Conservation (phyloP, 2,113 vertebrate genomes). For the Seriola quinqueradiata region DNA sequence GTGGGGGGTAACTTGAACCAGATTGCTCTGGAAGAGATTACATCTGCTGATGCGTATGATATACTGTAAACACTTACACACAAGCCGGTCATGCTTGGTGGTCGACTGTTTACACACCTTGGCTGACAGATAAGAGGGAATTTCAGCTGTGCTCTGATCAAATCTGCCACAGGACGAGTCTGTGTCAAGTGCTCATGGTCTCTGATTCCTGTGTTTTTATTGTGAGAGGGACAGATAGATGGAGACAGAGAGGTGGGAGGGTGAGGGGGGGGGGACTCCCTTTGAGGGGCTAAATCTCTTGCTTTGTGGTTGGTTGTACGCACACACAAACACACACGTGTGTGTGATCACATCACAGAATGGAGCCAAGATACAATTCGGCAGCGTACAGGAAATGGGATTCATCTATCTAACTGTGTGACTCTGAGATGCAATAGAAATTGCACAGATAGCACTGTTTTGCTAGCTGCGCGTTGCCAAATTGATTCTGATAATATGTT, state of each 20-base stretch:
- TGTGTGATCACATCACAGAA: conserved; percentile 28
- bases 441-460: conserved; percentile 48
- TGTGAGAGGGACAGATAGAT: conserved; percentile 67
- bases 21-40: conserved; percentile 44
- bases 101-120: conserved; percentile 74
- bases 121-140: conserved; percentile 69
- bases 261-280: background rate
- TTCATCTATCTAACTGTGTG: conserved; percentile 51
- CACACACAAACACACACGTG: background rate
- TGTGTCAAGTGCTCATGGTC: conserved; percentile 77
- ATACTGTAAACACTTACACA: conserved; percentile 61
- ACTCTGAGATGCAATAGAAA: conserved; percentile 23
- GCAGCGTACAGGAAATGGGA: conserved; percentile 58
- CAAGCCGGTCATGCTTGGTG: conserved; percentile 51
- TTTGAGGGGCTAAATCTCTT: conserved; percentile 66
- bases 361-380: conserved; percentile 28
- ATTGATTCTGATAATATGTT: conserved; percentile 61
- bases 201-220: conserved; percentile 77
- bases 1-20: background rate
- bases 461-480: conserved; percentile 34
- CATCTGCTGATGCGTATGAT: conserved; percentile 25
- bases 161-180: conserved; percentile 73
- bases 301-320: conserved; percentile 35
- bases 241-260: conserved; percentile 37
- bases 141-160: conserved; percentile 75